A percentile compares a stretch with the other conserved stretches of the same genome.
phyloP scores from a whole-genome alignment of 2,113 vertebrate genomes.

The Marmota flaviventris region DNA sequence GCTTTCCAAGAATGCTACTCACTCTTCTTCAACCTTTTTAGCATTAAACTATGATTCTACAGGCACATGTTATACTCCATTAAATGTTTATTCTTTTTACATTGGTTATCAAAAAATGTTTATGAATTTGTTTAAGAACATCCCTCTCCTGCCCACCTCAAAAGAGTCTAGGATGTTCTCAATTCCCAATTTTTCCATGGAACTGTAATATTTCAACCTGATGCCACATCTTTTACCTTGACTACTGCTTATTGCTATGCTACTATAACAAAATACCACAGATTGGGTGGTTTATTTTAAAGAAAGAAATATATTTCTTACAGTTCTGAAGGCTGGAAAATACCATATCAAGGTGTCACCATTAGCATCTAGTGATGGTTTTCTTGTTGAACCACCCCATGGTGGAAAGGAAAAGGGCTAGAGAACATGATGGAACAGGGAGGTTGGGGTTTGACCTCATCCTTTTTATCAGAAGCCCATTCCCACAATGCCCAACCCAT shows the following conservation, averaged over 20 bases:
- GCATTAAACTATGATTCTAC: background rate
- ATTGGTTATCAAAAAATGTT: background rate
- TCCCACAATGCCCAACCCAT: background rate
- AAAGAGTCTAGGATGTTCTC: background rate
- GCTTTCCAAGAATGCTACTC: background rate
- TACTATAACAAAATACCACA: background rate
- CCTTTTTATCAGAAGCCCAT: background rate
- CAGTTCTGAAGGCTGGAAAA: background rate
- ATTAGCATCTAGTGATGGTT: background rate
- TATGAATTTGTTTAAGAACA: background rate
- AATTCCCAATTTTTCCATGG: background rate
- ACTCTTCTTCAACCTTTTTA: background rate
- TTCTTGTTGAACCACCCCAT: background rate
- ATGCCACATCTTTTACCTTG: background rate
- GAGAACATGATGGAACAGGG: background rate
- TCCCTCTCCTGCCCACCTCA: background rate
- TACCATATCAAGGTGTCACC: background rate
- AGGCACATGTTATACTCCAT: background rate
- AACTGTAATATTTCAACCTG: background rate
- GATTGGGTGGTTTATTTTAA: background rate
- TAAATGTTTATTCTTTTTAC: background rate
- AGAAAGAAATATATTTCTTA: background rate
- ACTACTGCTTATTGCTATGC: background rate
- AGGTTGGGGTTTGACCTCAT: background rate
- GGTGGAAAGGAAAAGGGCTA: background rate